These are phyloP conservation scores for Phaenicophaeus curvirostris DNA, from an alignment of 2,797 vertebrate genomes.

Conservation along the genomic window DNA sequence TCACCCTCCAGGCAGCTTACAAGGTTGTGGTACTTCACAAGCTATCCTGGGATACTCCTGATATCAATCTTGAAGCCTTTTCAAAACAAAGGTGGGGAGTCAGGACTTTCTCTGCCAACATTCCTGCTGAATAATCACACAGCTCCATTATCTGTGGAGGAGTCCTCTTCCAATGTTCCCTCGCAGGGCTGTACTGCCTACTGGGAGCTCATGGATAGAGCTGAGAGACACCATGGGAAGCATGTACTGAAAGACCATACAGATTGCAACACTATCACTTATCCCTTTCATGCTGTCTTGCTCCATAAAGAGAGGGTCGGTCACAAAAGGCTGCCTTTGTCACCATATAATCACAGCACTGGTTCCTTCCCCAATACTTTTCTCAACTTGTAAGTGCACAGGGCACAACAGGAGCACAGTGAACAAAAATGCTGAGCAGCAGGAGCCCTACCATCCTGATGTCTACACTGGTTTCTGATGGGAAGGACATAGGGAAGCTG, in stretches of 20 bases:
- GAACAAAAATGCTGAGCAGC: conserved; percentile 26
- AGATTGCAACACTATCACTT: conserved; percentile 48
- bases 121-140: conserved; percentile 73
- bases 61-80: conserved; percentile 73
- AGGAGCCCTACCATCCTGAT: background rate
- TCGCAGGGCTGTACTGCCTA: background rate
- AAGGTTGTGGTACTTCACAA: conserved; percentile 22
- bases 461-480: background rate
- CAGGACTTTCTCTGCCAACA: conserved; percentile 69
- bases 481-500: background rate
- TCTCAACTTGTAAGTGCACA: background rate
- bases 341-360: background rate
- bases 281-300: conserved; percentile 61
- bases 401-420: background rate
- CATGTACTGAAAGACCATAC: conserved; percentile 25
- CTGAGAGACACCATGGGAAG: conserved; percentile 52
- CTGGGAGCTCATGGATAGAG: conserved; percentile 37
- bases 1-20: background rate
- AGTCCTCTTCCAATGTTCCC: conserved; percentile 45
- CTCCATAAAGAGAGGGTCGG: conserved; percentile 12
- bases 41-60: conserved; percentile 63
- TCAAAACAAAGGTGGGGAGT: conserved; percentile 68
- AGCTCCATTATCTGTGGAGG: conserved; percentile 69
- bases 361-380: conserved; percentile 11
- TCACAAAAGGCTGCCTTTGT: conserved; percentile 46